A percentile compares a stretch with the other conserved stretches of the same genome.
Conservation (phyloP, 2,888 invertebrate species). For the Serrognathus titanus region DNA sequence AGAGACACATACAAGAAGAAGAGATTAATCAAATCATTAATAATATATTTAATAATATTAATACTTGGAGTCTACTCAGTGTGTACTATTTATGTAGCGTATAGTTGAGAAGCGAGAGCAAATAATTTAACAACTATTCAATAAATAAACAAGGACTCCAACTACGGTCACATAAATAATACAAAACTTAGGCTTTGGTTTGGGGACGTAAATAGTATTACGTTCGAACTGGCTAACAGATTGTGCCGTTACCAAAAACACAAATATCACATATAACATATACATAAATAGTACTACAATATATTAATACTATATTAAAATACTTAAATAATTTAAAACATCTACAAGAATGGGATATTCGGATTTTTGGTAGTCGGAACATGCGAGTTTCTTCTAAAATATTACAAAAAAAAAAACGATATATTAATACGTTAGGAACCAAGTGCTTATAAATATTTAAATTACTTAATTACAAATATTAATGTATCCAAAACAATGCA, state of each 20-base stretch:
- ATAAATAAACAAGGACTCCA: constrained; percentile 22
- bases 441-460: constrained; percentile 48
- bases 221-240: constrained; percentile 39
- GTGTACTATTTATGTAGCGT: constrained; percentile 22
- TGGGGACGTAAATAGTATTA: constrained; percentile 36
- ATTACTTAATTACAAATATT: constrained; percentile 35
- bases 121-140: constrained; percentile 23
- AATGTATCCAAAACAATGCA: constrained; percentile 33
- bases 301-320: constrained; percentile 25
- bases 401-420: constrained; percentile 38
- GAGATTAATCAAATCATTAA: constrained; percentile 39
- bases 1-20: constrained; percentile 34
- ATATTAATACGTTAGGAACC: constrained; percentile 49
- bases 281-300: constrained; percentile 30
- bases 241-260: constrained; percentile 39
- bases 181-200: constrained; percentile 40
- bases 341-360: constrained; percentile 33
- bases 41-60: constrained; percentile 35
- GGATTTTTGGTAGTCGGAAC: constrained; percentile 38
- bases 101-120: constrained; percentile 22
- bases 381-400: constrained; percentile 35
- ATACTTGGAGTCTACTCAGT: constrained; percentile 41
- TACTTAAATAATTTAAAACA: constrained; percentile 20
- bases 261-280: constrained; percentile 33
- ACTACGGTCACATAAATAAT: constrained; percentile 22